These are phyloP conservation scores for Cinclus mexicanus DNA, from an alignment of 2,113 vertebrate species.

Conservation along the genomic window DNA sequence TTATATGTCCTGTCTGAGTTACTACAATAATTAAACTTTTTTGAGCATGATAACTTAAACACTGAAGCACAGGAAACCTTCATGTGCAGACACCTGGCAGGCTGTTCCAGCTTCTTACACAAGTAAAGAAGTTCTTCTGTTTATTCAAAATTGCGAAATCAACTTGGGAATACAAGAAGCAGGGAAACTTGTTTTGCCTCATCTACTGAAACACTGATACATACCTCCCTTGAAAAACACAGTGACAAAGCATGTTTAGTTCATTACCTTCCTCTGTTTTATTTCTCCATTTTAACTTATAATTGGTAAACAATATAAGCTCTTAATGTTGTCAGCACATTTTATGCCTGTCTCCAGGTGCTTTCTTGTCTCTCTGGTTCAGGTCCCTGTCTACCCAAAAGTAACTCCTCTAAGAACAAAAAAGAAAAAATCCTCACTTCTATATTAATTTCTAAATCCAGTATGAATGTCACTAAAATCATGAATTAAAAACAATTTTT, in stretches of 20 bases:
- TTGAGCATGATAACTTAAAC: background rate
- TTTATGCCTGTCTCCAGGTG: background rate
- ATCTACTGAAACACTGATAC: background rate
- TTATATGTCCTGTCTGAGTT: background rate
- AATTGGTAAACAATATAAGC: background rate
- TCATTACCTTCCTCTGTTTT: background rate
- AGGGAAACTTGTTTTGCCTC: conserved; percentile 35
- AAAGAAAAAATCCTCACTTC: background rate
- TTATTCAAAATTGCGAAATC: conserved; percentile 14
- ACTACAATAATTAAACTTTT: background rate
- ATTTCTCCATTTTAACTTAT: background rate
- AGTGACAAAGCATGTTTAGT: background rate
- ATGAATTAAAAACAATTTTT: background rate
- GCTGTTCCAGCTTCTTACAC: background rate
- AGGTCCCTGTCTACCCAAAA: background rate
- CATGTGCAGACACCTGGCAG: conserved; percentile 18
- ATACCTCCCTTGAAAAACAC: background rate
- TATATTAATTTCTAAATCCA: background rate
- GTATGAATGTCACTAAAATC: background rate
- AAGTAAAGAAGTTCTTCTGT: background rate
- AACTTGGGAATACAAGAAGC: background rate
- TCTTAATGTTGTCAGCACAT: background rate
- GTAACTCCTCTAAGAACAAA: background rate
- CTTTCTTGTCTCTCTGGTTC: background rate
- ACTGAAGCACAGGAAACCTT: background rate